Evolutionary conservation across 2,113 vertebrate genomes (phyloP).

Genomic region (Otocyon megalotis): DNA sequence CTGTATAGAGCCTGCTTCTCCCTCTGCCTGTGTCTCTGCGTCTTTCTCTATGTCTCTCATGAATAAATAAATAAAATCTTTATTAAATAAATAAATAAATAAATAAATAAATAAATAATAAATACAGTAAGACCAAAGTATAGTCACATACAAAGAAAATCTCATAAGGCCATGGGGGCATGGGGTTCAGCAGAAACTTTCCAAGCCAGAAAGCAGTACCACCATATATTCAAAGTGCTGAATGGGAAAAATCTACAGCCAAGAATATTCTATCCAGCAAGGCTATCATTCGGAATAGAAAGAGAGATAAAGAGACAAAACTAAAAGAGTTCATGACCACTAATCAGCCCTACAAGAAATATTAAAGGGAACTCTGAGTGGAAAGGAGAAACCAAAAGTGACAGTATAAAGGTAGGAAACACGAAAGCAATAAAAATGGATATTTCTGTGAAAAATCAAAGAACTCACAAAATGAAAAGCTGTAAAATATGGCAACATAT

Average conservation of each 20-base stretch:
- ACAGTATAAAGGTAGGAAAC: not conserved
- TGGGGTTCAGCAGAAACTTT: not conserved
- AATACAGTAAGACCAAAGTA: not conserved
- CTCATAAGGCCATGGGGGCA: not conserved
- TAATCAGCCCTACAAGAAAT: not conserved
- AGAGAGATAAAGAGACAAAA: not conserved
- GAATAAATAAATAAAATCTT: too few species aligned
- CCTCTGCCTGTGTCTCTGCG: too few species aligned
- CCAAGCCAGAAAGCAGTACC: not conserved
- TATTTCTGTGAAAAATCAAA: not conserved
- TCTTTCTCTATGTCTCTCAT: too few species aligned
- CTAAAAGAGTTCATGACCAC: not conserved
- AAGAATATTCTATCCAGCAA: not conserved
- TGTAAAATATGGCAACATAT: not conserved
- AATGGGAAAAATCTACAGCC: not conserved
- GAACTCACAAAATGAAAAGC: not conserved
- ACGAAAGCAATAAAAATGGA: not conserved
- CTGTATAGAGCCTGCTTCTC: too few species aligned
- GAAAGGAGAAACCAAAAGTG: not conserved
- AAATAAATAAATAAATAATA: too few species aligned
- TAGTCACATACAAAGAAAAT: not conserved
- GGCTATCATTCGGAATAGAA: not conserved
- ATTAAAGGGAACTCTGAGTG: not conserved
- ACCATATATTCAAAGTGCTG: not conserved
- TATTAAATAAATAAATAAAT: too few species aligned